These are phyloP conservation scores for Egretta garzetta DNA, from an alignment of 2,113 vertebrate genomes.

Conservation along the genomic window DNA sequence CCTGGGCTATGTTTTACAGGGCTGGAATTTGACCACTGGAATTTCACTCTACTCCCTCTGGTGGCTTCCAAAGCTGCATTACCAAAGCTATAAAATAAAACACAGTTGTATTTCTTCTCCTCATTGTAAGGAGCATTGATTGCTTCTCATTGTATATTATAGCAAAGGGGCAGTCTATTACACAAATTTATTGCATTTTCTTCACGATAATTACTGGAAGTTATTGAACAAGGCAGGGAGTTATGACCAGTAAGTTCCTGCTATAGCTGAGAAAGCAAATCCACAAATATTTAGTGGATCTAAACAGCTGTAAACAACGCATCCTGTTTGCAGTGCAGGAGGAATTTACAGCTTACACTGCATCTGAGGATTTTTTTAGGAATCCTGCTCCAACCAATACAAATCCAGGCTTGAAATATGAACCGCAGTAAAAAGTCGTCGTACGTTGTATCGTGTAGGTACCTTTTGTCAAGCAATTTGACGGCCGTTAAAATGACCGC, in stretches of 20 bases:
- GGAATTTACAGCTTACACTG: conserved; percentile 65
- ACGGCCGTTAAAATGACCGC: neutral
- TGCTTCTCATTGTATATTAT: conserved; percentile 80
- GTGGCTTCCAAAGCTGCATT: conserved; percentile 72
- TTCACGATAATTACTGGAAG: conserved; percentile 84
- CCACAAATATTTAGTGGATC: conserved; percentile 74
- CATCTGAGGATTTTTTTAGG: conserved; percentile 54
- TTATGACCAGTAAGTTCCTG: conserved; percentile 75
- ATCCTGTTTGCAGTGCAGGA: conserved; percentile 62
- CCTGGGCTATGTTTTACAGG: conserved; percentile 34
- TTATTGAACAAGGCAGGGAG: conserved; percentile 81
- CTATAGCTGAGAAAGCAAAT: conserved; percentile 79
- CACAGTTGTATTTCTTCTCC: conserved; percentile 76
- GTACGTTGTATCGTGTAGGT: accelerated
- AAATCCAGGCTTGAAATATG: conserved; percentile 37
- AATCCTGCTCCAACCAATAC: neutral
- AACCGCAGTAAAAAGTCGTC: conserved; percentile 14
- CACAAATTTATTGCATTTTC: conserved; percentile 80
- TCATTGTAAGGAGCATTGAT: conserved; percentile 82
- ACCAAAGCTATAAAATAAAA: conserved; percentile 73
- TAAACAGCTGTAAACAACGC: conserved; percentile 77
- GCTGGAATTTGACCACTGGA: conserved; percentile 64
- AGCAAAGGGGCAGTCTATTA: conserved; percentile 80
- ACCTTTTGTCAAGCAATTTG: conserved; percentile 1
- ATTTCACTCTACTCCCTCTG: conserved; percentile 76